Conservation (phyloP, 2,113 vertebrate genomes). For the Ailuropoda melanoleuca region DNA sequence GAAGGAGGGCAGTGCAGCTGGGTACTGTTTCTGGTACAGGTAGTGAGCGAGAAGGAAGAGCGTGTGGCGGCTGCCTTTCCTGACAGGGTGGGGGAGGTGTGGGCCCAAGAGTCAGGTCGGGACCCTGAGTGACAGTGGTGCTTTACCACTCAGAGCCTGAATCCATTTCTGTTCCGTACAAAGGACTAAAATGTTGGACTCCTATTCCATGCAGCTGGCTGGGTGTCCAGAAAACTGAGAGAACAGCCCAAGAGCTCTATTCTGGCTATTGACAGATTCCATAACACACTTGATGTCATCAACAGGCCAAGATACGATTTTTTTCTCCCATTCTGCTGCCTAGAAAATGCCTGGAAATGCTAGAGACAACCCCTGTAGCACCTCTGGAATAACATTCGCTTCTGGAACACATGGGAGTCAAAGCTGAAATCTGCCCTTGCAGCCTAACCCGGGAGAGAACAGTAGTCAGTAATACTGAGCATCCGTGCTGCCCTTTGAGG, state of each 20-base stretch:
- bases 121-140: background rate
- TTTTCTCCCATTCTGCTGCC: background rate
- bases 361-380: background rate
- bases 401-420: background rate
- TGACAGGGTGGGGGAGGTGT: background rate
- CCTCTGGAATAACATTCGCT: background rate
- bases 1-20: no score
- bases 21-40: background rate
- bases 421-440: background rate
- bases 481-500: background rate
- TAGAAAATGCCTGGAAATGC: background rate
- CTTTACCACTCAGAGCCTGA: background rate
- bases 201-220: background rate
- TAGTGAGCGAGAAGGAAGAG: background rate
- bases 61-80: background rate
- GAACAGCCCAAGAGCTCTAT: background rate
- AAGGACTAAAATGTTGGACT: background rate
- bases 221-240: background rate
- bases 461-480: background rate
- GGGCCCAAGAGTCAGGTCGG: accelerated
- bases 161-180: background rate
- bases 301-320: background rate
- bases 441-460: background rate
- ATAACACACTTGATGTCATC: background rate
- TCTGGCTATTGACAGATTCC: background rate